Base-by-base conservation (phyloP, 1,140 invertebrate species). In the Agrypnia vestita region DNA sequence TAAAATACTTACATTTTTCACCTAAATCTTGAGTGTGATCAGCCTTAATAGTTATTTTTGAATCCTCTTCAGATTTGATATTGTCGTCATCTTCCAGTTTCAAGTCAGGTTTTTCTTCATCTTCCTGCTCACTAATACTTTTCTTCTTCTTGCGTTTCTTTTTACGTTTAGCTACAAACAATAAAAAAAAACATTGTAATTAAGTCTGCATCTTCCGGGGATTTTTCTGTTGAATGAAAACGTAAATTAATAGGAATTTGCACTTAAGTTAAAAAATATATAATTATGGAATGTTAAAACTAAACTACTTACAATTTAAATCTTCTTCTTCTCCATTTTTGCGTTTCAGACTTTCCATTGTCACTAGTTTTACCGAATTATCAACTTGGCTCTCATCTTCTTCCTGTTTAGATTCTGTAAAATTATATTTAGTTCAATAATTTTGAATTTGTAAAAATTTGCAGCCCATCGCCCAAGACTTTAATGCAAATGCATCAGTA, bases 341-440 rank as follows among this genome's bases (percentile, higher is more conserved):
- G 1, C 62, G 73, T 75, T 83, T 83, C 35, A 79, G n/a, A 43
- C 25, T 75, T 74, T 81, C 73, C 73, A 74, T 59, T 64, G 77
- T 82, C 13, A 83, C 49, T n/a, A 79, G 64, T 74, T 82, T 59
- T 56, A 77, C 53, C 62, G 17, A 49, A 85, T 87, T 86, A 76
- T 86, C 80, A 84, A 84, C 75, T 17, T 78, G 55, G 51, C 84
- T 80, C 81, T 84, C 79, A 79, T 86, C 80, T 3, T 83, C 73
- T 77, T 84, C 74, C 64, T 56, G 51, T 56, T 47, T 46, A 51
- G 67, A 12, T 71, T 71, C 67, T 71, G 46, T 15, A 51, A 71
- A 49, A 49, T 17, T 12, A 62, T 35, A 62, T 25, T 1, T 8
- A 25, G 10, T 19, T 35, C 3, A 62, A 62, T 11, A 35, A 4